Conservation (phyloP, 2,797 vertebrate species). For the Characodon lateralis region DNA sequence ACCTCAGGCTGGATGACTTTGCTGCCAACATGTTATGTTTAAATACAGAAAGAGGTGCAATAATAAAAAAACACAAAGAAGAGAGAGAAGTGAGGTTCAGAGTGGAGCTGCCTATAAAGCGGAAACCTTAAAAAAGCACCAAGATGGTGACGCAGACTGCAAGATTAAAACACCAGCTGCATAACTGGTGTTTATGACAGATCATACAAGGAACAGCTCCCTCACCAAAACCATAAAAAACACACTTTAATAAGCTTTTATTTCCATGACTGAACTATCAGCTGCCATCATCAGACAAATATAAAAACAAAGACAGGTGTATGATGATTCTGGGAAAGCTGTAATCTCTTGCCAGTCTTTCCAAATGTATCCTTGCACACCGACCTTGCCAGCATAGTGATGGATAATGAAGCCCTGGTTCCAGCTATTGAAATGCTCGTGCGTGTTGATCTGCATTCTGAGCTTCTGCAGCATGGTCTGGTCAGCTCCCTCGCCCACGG, state of each 20-base stretch:
- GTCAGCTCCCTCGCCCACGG: conserved; percentile 95
- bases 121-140: conserved; percentile 43
- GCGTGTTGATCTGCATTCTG: conserved; percentile 91
- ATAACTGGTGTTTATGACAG: conserved; percentile 53
- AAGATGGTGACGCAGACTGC: conserved; percentile 35
- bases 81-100: conserved; percentile 1
- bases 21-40: conserved; percentile 7
- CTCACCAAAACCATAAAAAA: conserved; percentile 46
- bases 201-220: conserved; percentile 45
- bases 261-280: conserved; percentile 39
- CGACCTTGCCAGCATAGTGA: conserved; percentile 98
- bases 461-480: conserved; percentile 98
- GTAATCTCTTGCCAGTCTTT: not conserved
- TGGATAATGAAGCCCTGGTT: conserved; percentile 99
- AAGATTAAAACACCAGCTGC: conserved; percentile 51
- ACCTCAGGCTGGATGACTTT: conserved; percentile 17
- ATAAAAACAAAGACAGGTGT: conserved; percentile 15
- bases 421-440: conserved; percentile 99
- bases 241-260: conserved; percentile 35
- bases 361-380: conserved; percentile 5
- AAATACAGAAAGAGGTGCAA: not conserved
- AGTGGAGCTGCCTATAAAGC: conserved; percentile 15
- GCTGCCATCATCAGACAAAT: not conserved
- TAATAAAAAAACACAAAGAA: conserved; percentile 11
- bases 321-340: not conserved